phyloP scores from a whole-genome alignment of 92 coral and sea anemone species.

The Micromussa lordhowensis region DNA sequence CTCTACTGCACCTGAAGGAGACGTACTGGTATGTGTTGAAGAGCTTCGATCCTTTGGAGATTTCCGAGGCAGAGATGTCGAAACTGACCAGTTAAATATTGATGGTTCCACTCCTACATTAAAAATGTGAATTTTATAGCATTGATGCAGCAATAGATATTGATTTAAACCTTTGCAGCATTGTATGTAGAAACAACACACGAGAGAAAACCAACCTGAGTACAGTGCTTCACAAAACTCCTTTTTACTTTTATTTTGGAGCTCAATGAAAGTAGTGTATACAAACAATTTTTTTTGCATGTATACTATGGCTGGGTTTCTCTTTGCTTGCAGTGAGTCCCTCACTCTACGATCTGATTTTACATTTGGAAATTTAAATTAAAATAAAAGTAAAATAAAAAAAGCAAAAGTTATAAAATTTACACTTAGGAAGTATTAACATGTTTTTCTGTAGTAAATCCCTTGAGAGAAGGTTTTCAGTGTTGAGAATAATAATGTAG shows the following conservation, averaged over 20 bases:
- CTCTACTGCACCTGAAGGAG: constrained; percentile 25
- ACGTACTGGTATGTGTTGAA: too few species aligned
- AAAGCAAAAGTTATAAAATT: constrained; percentile 6
- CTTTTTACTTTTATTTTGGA: too few species aligned
- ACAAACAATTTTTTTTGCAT: not conserved
- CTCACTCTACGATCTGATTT: constrained; percentile 2
- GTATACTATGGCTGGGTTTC: not conserved
- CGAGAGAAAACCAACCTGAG: not conserved
- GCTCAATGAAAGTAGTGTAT: too few species aligned
- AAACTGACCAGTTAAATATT: constrained; percentile 45
- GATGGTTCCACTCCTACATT: constrained; percentile 53
- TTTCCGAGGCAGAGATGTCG: constrained; percentile 31
- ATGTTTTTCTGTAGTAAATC: constrained; percentile 9
- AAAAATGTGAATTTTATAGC: constrained; percentile 30
- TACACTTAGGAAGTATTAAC: not conserved
- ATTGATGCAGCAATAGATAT: constrained; percentile 16
- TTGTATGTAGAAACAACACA: not conserved
- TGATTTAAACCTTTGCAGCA: constrained; percentile 17
- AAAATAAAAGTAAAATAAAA: constrained; percentile 3
- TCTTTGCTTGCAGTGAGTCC: constrained; percentile 1
- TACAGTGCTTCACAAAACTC: constrained; percentile 16
- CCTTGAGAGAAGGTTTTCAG: not conserved
- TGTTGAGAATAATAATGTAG: constrained; percentile 3
- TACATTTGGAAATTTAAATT: not conserved
- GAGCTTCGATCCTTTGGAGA: constrained; percentile 44